These are phyloP conservation scores for Oreocharis arfaki DNA, from an alignment of 2,113 vertebrate species.

Conservation along the genomic window DNA sequence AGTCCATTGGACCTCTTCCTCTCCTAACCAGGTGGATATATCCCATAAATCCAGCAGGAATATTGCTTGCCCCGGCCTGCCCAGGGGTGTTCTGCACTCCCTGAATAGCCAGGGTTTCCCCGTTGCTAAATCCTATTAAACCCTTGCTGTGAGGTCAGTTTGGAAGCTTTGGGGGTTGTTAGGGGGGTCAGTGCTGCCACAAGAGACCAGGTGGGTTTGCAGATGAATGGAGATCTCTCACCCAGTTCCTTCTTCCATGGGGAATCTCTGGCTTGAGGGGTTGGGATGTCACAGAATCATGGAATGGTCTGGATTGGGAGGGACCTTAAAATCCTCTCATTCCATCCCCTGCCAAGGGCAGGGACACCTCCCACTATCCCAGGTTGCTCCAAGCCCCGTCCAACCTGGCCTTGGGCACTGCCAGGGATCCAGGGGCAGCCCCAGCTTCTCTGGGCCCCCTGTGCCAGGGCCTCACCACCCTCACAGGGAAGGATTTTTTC, in stretches of 20 bases:
- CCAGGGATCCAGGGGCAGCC: background rate
- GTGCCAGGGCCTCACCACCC: rapidly evolving
- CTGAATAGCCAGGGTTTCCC: background rate
- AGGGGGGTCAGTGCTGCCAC: background rate
- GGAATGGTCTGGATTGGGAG: background rate
- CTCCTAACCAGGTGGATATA: background rate
- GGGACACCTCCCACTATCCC: rapidly evolving
- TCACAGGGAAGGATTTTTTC: background rate
- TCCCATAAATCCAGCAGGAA: background rate
- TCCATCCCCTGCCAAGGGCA: background rate
- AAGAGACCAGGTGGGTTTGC: background rate
- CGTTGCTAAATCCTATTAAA: background rate
- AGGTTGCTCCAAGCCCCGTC: rapidly evolving
- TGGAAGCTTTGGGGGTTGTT: background rate
- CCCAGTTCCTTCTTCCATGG: background rate
- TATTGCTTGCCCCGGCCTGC: background rate
- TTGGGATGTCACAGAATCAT: background rate
- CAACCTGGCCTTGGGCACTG: background rate
- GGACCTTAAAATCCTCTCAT: background rate
- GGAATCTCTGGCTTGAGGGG: background rate
- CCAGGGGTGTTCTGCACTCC: background rate
- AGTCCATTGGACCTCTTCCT: background rate
- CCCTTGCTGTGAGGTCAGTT: background rate
- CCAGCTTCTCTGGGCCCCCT: background rate
- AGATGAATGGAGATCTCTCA: background rate